phyloP scores from a whole-genome alignment of 92 coral and sea anemone genomes.

The Heliopora coerulea region DNA sequence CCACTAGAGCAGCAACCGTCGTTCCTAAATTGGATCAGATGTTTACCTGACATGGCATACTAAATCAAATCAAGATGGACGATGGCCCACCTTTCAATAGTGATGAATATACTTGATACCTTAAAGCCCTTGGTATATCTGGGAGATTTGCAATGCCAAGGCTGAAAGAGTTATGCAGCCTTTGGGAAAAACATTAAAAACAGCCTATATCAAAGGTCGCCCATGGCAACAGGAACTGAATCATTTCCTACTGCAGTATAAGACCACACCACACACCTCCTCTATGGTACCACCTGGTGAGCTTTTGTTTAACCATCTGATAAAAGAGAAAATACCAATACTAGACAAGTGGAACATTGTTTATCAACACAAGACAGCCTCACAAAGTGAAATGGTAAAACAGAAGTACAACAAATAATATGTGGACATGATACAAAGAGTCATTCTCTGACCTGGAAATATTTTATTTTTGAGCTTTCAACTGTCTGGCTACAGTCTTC shows the following conservation, averaged over 20 bases:
- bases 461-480: too few relatives aligned
- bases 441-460: too few relatives aligned
- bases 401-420: too few relatives aligned
- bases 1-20: not conserved
- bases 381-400: too few relatives aligned
- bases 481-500: too few relatives aligned
- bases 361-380: too few relatives aligned
- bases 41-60: slow-evolving; percentile 8
- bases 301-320: not conserved
- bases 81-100: slow-evolving; percentile 5
- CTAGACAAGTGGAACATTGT: too few relatives aligned
- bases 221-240: slow-evolving; percentile 5
- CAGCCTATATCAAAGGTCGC: not conserved
- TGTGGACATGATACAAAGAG: too few relatives aligned
- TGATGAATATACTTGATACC: not conserved
- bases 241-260: not conserved
- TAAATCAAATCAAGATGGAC: not conserved
- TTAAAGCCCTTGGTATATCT: not conserved
- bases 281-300: not conserved
- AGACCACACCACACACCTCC: not conserved
- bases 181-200: not conserved
- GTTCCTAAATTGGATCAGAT: slow-evolving; percentile 1
- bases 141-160: not conserved
- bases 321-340: too few relatives aligned
- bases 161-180: slow-evolving; percentile 6